phyloP scores from a whole-genome alignment of 2,888 invertebrate species.

The Alviniconcha strummeri region DNA sequence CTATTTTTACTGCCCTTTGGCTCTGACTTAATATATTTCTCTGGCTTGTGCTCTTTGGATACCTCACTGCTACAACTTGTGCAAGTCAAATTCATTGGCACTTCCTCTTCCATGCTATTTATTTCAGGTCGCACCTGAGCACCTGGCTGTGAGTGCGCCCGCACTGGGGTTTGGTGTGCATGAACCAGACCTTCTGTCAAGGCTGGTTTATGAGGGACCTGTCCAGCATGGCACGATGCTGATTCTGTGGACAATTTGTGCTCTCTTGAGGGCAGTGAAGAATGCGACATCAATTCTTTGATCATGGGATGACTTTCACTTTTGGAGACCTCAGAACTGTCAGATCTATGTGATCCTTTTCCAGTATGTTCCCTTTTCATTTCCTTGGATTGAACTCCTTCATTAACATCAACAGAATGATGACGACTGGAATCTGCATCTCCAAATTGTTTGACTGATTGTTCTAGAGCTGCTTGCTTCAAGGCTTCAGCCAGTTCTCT shows the following conservation, averaged over 20 bases:
- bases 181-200: background rate
- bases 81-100: conserved; percentile 43
- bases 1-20: background rate
- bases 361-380: background rate
- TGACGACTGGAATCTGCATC: background rate
- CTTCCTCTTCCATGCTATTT: conserved; percentile 27
- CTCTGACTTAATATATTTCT: conserved; percentile 22
- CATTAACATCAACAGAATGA: conserved; percentile 1
- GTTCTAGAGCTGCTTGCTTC: conserved; percentile 11
- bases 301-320: conserved; percentile 35
- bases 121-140: conserved; percentile 36
- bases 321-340: background rate
- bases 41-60: background rate
- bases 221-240: background rate
- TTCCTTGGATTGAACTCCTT: background rate
- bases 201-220: background rate
- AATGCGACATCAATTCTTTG: conserved; percentile 37
- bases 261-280: background rate
- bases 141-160: conserved; percentile 40
- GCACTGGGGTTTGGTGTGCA: conserved; percentile 26
- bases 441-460: background rate
- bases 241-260: background rate
- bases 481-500: conserved; percentile 11
- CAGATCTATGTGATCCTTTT: too few species aligned
- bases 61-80: background rate